Evolutionary conservation across 2,888 invertebrate species (phyloP).

Genomic region (Cosmia pyralina): DNA sequence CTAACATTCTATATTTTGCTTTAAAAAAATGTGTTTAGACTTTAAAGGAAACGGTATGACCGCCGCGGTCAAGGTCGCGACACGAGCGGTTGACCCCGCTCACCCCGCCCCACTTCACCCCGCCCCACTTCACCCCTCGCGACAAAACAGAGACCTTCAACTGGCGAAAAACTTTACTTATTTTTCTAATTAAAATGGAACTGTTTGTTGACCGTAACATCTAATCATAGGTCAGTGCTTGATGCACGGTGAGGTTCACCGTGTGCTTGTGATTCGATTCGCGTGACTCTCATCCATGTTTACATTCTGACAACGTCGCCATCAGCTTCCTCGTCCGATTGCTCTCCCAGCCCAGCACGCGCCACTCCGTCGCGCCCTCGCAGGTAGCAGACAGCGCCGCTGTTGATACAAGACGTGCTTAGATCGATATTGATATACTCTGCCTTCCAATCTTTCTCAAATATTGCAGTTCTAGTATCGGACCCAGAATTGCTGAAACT

Average conservation of each 20-base stretch:
- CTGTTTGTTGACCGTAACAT: slow-evolving; percentile 41
- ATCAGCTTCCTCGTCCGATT: background rate
- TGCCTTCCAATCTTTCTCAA: background rate
- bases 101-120: background rate
- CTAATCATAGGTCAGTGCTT: background rate
- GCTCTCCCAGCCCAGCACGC: background rate
- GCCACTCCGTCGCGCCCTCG: too few relatives aligned
- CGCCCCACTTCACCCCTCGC: background rate
- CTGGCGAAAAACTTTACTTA: slow-evolving; percentile 12
- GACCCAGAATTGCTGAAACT: background rate
- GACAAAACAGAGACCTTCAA: slow-evolving; percentile 29
- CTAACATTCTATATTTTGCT: slow-evolving; percentile 36
- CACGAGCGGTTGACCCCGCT: slow-evolving; percentile 12
- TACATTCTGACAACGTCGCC: background rate
- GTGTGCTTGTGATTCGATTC: background rate
- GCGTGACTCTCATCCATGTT: background rate
- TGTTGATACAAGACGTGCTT: background rate
- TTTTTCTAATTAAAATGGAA: slow-evolving; percentile 43
- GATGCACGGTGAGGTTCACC: too few relatives aligned
- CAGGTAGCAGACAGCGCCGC: background rate
- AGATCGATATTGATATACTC: background rate
- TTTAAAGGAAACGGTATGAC: slow-evolving; percentile 19
- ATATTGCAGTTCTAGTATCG: background rate
- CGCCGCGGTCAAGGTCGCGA: slow-evolving; percentile 50
- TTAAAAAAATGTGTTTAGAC: background rate